Percentiles rank a stretch among this genome's conserved stretches.
These are phyloP conservation scores for Ellobius talpinus DNA, from an alignment of 2,113 vertebrate genomes.

Conservation along the genomic window DNA sequence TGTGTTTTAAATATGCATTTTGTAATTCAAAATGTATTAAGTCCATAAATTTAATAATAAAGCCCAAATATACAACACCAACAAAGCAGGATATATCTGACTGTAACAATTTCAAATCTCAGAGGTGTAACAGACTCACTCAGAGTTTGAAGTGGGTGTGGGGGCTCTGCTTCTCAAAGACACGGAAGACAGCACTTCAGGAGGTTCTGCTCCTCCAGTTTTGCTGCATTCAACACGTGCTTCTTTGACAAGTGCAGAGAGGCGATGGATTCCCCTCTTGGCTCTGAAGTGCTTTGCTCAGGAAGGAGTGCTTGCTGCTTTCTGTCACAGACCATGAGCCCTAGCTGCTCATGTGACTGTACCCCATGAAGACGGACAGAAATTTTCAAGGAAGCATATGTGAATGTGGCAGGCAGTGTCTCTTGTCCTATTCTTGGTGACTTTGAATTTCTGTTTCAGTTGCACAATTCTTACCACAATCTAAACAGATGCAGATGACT, in stretches of 20 bases:
- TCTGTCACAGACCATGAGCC: background rate
- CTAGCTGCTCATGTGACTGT: background rate
- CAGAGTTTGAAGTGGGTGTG: background rate
- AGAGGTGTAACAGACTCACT: background rate
- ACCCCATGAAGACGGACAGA: background rate
- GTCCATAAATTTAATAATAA: background rate
- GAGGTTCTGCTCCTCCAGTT: background rate
- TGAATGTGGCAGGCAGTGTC: background rate
- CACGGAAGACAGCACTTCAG: background rate
- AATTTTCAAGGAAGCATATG: background rate
- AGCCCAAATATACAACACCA: background rate
- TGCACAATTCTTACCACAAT: background rate
- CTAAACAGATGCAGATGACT: background rate
- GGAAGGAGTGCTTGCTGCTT: background rate
- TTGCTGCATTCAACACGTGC: background rate
- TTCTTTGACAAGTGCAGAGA: background rate
- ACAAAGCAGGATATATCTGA: constrained; percentile 65
- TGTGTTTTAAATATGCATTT: background rate
- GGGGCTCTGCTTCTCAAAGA: background rate
- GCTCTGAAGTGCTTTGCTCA: background rate
- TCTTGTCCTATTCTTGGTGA: background rate
- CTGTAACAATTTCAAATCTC: background rate
- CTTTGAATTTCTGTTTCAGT: constrained; percentile 13
- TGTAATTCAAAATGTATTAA: constrained; percentile 3
- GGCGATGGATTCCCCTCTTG: background rate